Evolutionary conservation across 1,140 invertebrate genomes (phyloP), one percentile per base, ranked within the genome.

Genomic region (Drosophila melanica): DNA sequence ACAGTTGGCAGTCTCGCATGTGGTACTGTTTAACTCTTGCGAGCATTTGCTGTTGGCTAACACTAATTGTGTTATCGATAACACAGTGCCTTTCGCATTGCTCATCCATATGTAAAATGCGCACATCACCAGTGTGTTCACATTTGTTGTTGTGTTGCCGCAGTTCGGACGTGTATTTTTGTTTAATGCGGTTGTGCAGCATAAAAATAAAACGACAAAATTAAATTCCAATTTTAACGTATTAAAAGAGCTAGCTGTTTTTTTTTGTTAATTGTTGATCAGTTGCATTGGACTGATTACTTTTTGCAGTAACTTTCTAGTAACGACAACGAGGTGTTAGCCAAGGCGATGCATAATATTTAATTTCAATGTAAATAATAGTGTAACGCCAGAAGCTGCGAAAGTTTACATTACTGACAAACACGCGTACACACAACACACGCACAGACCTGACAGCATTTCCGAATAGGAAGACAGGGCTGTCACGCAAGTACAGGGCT

Each of bases 81-180:
- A 33, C 4, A 4, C 18, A 6, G 18, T 23, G 20, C 12, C 12
- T 42, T 33, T 44, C 11, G 2, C 27, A 35, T 20, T 11, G 62
- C 10, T 48, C 44, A 23, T 14, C 27, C 4, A 53, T 16, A 53
- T 35, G 33, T 10, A 7, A n/a, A 48, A 9, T 33, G 30, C 23
- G 23, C 30, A 44, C 55, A 59, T 68, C 64, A 9, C 48, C 6
- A 63, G 39, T 37, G 4, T 45, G 3, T 16, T 68, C 50, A 62
- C 18, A 73, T 60, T 73, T 73, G 65, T 73, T 73, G 70, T 73
- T 73, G 55, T 73, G 68, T 55, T 48, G 64, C 65, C 70, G 70
- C 33, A 60, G 55, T 55, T 41, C 64, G 70, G 65, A 73, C 70
- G 70, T 73, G 64, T 68, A 44, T 59, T 73, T 60, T 59, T 59